These are phyloP conservation scores for Erethizon dorsatum DNA, from an alignment of 2,797 vertebrate species.

Conservation along the genomic window DNA sequence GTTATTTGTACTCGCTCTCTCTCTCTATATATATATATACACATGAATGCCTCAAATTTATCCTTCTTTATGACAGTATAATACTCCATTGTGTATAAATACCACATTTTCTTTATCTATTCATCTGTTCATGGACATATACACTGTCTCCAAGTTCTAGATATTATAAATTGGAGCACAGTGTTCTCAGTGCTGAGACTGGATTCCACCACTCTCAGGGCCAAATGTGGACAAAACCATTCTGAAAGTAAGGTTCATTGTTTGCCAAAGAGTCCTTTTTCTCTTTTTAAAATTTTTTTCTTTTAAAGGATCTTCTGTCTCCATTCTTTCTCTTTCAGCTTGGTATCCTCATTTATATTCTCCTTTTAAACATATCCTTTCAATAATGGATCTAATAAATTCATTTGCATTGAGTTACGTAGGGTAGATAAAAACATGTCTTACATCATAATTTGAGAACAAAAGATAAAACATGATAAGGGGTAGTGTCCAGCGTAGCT, in stretches of 20 bases:
- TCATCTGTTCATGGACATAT: background rate
- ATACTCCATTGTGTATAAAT: background rate
- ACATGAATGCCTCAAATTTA: background rate
- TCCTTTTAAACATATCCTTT: slow-evolving; percentile 46
- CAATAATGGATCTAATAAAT: slow-evolving; percentile 54
- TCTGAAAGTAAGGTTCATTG: slow-evolving; percentile 1
- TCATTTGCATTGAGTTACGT: slow-evolving; percentile 33
- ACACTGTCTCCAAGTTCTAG: background rate
- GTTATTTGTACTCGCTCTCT: background rate
- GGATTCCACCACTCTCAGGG: background rate
- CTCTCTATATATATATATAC: too few relatives aligned
- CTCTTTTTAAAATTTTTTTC: background rate
- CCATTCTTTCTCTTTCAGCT: background rate
- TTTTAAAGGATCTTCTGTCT: background rate
- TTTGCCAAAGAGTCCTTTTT: background rate
- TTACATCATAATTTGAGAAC: slow-evolving; percentile 37
- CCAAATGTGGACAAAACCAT: background rate
- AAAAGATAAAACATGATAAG: slow-evolving; percentile 35
- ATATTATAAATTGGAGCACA: background rate
- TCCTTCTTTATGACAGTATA: background rate
- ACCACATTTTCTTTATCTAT: background rate
- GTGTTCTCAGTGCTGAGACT: background rate
- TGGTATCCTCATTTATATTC: slow-evolving; percentile 29
- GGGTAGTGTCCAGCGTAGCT: background rate
- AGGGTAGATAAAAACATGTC: background rate